These are phyloP conservation scores for Rhinophrynus dorsalis DNA, from an alignment of 2,797 vertebrate genomes.

Conservation along the genomic window DNA sequence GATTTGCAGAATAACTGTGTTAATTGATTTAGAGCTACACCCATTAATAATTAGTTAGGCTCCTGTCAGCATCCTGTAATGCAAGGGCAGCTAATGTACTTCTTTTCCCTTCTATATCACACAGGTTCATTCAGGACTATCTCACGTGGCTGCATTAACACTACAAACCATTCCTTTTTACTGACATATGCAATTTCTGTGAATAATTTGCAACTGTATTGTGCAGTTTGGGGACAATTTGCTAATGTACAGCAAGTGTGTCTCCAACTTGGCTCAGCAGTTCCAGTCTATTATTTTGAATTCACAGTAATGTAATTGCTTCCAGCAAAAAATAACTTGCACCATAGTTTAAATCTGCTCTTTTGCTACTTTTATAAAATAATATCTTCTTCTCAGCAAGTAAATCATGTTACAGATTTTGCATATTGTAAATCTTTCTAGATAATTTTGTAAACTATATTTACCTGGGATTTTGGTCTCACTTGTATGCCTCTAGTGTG, in stretches of 20 bases:
- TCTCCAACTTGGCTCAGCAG: conserved; percentile 12
- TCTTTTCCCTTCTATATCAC: neutral
- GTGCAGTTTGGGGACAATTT: conserved; percentile 29
- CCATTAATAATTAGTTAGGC: conserved; percentile 31
- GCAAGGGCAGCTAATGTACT: neutral
- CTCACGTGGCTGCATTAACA: conserved; percentile 15
- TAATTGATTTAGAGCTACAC: conserved; percentile 20
- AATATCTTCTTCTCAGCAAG: conserved; percentile 15
- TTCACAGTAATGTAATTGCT: conserved; percentile 35
- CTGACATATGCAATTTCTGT: conserved; percentile 24
- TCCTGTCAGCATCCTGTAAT: conserved; percentile 10
- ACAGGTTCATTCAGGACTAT: conserved; percentile 18
- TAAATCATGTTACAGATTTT: neutral
- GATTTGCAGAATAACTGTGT: conserved; percentile 7
- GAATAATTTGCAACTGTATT: conserved; percentile 23
- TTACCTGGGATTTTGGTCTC: no score
- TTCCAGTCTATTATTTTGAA: conserved; percentile 26
- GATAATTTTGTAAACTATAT: neutral
- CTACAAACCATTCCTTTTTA: conserved; percentile 3
- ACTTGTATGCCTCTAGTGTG: no score
- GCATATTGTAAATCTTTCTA: neutral
- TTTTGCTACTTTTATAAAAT: conserved; percentile 16
- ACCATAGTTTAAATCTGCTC: conserved; percentile 19
- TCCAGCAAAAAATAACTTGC: no score
- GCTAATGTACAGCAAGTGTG: conserved; percentile 25